These are phyloP conservation scores for Equus przewalskii DNA, from an alignment of 2,113 vertebrate genomes.

Conservation along the genomic window DNA sequence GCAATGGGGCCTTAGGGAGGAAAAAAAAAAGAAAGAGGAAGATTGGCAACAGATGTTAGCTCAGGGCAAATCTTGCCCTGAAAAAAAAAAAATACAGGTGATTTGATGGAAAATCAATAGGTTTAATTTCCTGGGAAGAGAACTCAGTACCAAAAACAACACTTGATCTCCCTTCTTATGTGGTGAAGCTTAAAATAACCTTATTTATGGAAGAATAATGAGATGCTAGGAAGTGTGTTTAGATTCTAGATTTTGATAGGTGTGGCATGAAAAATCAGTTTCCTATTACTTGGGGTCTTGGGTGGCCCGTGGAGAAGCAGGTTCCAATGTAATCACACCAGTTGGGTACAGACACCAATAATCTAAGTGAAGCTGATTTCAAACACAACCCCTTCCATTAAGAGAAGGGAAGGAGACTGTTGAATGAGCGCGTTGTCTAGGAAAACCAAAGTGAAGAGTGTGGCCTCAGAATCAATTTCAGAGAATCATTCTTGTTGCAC, in stretches of 20 bases:
- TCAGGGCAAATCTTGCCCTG: too few relatives aligned
- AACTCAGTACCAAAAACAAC: background rate
- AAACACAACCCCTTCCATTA: background rate
- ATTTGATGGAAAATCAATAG: background rate
- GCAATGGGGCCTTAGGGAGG: too few relatives aligned
- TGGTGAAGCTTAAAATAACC: background rate
- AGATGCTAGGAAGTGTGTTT: background rate
- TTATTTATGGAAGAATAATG: background rate
- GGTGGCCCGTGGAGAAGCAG: background rate
- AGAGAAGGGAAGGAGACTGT: background rate
- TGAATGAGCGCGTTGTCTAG: background rate
- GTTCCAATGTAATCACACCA: background rate
- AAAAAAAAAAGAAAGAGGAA: too few relatives aligned
- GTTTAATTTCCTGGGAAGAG: background rate
- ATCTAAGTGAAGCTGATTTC: background rate
- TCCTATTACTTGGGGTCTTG: background rate
- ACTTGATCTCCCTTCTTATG: background rate
- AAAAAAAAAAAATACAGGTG: background rate
- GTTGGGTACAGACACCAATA: background rate
- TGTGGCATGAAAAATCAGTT: background rate
- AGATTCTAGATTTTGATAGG: background rate
- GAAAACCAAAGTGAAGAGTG: background rate
- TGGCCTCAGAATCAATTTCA: background rate
- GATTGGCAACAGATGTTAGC: too few relatives aligned
- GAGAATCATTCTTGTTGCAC: background rate